These are phyloP conservation scores for Schizopygopsis malacanthus DNA, from an alignment of 2,797 vertebrate genomes.

Conservation along the genomic window DNA sequence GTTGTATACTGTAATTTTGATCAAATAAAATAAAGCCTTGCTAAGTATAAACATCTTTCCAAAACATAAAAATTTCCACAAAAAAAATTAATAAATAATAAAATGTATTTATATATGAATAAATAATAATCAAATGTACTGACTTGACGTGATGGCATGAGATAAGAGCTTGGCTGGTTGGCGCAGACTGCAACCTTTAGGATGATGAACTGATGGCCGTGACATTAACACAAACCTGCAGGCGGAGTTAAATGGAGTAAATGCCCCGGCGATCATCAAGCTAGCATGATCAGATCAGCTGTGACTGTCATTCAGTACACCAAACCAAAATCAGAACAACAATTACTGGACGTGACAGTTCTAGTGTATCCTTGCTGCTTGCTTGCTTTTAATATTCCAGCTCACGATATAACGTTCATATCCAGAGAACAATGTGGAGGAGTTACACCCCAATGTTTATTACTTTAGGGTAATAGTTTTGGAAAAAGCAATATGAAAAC, in stretches of 20 bases:
- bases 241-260: not conserved
- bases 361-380: not conserved
- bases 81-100: too few species aligned
- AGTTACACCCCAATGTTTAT: not conserved
- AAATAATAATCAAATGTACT: not conserved
- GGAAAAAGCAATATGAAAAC: not conserved
- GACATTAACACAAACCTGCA: constrained; percentile 22
- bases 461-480: not conserved
- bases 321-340: not conserved
- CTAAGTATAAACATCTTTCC: not conserved
- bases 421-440: not conserved
- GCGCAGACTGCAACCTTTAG: constrained; percentile 2
- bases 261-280: not conserved
- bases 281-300: not conserved
- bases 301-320: not conserved
- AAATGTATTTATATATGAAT: not conserved
- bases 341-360: not conserved
- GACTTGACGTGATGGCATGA: constrained; percentile 12
- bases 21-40: not conserved
- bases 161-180: constrained; percentile 5
- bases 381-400: not conserved
- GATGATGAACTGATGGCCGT: constrained; percentile 28
- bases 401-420: not conserved
- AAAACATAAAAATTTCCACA: too few species aligned
- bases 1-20: not conserved